These are phyloP conservation scores for Drosophila ironensis DNA, from an alignment of 1,140 invertebrate genomes.

Conservation along the genomic window DNA sequence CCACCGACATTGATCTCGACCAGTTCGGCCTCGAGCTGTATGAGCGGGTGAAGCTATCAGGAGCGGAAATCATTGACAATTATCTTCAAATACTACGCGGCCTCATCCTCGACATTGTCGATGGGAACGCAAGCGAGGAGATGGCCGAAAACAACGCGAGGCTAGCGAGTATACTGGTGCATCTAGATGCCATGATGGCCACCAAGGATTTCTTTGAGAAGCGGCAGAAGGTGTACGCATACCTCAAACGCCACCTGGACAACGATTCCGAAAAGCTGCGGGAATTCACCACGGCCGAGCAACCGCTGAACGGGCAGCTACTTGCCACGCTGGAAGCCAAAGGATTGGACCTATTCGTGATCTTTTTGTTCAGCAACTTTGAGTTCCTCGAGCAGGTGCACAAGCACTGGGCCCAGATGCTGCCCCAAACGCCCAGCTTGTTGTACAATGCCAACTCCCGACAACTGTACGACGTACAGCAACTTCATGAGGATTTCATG, in stretches of 20 bases:
- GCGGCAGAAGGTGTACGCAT: conserved; percentile 60
- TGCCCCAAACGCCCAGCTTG: conserved; percentile 47
- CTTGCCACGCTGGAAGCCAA: conserved; percentile 55
- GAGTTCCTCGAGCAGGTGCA: conserved; percentile 70
- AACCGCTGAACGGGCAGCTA: conserved; percentile 51
- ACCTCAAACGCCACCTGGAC: conserved; percentile 48
- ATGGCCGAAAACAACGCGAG: conserved; percentile 26
- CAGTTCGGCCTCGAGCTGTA: conserved; percentile 62
- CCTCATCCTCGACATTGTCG: conserved; percentile 61
- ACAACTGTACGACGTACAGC: conserved; percentile 58
- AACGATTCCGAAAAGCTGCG: conserved; percentile 43
- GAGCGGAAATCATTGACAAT: conserved; percentile 69
- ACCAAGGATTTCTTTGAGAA: conserved; percentile 69
- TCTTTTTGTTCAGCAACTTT: conserved; percentile 75
- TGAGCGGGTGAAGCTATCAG: conserved; percentile 52
- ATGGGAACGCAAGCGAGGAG: conserved; percentile 45
- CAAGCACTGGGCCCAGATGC: conserved; percentile 48
- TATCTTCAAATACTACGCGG: conserved; percentile 61
- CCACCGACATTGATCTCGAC: conserved; percentile 28
- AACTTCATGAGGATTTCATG: conserved; percentile 64
- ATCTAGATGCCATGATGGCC: conserved; percentile 53
- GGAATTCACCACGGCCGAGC: conserved; percentile 13
- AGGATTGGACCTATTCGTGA: conserved; percentile 67
- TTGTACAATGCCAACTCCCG: conserved; percentile 46
- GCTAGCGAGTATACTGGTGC: conserved; percentile 29